A percentile compares a stretch with the other conserved stretches of the same genome.
Conservation (phyloP, 2,113 vertebrate genomes). For the Spea multiplicata region DNA sequence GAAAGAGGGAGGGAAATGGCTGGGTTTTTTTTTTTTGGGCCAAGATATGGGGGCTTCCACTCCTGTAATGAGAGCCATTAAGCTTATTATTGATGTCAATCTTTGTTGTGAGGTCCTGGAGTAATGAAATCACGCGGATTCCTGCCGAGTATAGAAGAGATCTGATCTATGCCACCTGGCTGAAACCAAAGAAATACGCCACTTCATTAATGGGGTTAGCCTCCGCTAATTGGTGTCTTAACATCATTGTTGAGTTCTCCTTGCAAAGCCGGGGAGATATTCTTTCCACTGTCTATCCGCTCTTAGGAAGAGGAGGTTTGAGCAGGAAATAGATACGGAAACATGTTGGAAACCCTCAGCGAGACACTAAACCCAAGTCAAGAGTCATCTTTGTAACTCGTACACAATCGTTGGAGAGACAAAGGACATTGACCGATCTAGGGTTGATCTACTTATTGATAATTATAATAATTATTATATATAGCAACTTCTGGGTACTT, state of each 20-base stretch:
- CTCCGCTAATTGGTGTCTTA: slow-evolving; percentile 67
- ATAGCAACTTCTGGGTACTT: no score
- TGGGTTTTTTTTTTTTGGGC: slow-evolving; percentile 20
- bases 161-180: slow-evolving; percentile 67
- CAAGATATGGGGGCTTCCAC: slow-evolving; percentile 28
- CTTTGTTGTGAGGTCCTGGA: slow-evolving; percentile 61
- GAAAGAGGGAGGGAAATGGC: neutral
- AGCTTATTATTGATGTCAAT: slow-evolving; percentile 59
- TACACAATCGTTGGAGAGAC: no score
- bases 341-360: neutral
- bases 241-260: slow-evolving; percentile 58
- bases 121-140: slow-evolving; percentile 51
- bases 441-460: no score
- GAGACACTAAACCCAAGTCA: neutral
- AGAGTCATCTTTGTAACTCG: neutral
- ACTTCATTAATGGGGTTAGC: slow-evolving; percentile 66
- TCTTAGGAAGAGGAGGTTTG: neutral
- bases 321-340: slow-evolving; percentile 14
- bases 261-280: slow-evolving; percentile 47
- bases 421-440: no score
- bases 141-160: slow-evolving; percentile 55
- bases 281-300: slow-evolving; percentile 53
- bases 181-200: slow-evolving; percentile 60
- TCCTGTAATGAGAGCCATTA: slow-evolving; percentile 61
- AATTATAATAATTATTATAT: no score